A percentile compares a stretch with the other conserved stretches of the same genome.
Evolutionary conservation across 2,113 vertebrate species (phyloP).

Genomic region (Tragelaphus scriptus): DNA sequence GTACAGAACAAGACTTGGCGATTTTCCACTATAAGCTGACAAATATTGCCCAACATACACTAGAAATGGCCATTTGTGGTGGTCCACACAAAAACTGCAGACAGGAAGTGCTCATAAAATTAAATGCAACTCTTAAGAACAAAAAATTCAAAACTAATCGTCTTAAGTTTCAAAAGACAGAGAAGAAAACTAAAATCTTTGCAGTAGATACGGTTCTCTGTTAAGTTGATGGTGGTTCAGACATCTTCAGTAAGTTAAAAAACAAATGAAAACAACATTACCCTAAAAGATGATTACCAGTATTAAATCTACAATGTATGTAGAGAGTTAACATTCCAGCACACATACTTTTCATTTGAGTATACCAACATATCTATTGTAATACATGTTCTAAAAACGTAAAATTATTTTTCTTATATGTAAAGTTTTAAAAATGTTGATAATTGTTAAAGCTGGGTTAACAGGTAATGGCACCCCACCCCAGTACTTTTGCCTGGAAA

Average conservation of each 20-base stretch:
- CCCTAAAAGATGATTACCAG: background rate
- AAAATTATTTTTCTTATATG: background rate
- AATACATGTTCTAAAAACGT: slow-evolving; percentile 5
- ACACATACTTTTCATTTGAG: slow-evolving; percentile 7
- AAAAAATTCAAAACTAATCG: slow-evolving; percentile 23
- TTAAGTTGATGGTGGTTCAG: background rate
- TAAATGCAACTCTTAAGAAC: background rate
- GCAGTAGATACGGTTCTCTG: background rate
- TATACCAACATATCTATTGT: background rate
- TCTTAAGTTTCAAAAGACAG: background rate
- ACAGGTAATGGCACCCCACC: too few relatives aligned
- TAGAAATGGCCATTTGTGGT: background rate
- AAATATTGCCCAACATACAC: background rate
- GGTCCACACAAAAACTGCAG: background rate
- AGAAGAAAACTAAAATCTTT: background rate
- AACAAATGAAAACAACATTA: background rate
- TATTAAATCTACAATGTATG: background rate
- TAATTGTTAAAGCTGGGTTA: background rate
- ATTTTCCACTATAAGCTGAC: background rate
- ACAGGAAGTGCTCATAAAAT: background rate
- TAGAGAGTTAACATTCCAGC: background rate
- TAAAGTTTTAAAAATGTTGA: background rate
- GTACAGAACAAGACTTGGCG: background rate
- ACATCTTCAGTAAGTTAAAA: slow-evolving; percentile 12
- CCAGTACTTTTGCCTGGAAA: too few relatives aligned